Percentiles rank a stretch among this genome's conserved stretches.
phyloP scores from a whole-genome alignment of 2,113 vertebrate species.

The Heterocephalus glaber region DNA sequence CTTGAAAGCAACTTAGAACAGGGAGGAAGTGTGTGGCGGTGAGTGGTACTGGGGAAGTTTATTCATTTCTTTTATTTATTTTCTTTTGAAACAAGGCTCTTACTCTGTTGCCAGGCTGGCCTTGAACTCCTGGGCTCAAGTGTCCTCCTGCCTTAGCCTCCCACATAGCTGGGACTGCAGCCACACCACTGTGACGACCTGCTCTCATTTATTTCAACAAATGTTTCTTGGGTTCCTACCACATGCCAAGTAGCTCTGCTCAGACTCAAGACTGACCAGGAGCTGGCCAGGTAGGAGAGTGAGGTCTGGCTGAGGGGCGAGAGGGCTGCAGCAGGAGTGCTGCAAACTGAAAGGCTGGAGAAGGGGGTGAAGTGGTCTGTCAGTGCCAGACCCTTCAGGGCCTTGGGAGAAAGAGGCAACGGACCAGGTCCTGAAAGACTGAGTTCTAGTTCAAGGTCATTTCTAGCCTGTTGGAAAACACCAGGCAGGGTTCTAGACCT shows the following conservation, averaged over 20 bases:
- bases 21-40: background rate
- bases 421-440: background rate
- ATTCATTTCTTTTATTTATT: background rate
- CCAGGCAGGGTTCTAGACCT: conserved; percentile 18
- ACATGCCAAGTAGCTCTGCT: background rate
- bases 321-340: background rate
- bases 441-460: conserved; percentile 2
- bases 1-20: background rate
- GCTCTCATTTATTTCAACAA: background rate
- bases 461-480: background rate
- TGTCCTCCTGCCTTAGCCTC: background rate
- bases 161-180: background rate
- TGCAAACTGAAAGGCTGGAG: conserved; percentile 9
- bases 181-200: no score
- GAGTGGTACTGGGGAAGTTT: background rate
- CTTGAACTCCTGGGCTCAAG: background rate
- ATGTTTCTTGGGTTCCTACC: background rate
- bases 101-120: background rate
- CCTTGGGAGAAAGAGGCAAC: background rate
- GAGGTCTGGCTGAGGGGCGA: background rate
- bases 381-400: background rate
- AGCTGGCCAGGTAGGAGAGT: background rate
- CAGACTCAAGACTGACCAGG: background rate
- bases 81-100: background rate
- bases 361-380: background rate